Conservation (phyloP, 2,113 vertebrate genomes). For the Cyprichromis sp. region DNA sequence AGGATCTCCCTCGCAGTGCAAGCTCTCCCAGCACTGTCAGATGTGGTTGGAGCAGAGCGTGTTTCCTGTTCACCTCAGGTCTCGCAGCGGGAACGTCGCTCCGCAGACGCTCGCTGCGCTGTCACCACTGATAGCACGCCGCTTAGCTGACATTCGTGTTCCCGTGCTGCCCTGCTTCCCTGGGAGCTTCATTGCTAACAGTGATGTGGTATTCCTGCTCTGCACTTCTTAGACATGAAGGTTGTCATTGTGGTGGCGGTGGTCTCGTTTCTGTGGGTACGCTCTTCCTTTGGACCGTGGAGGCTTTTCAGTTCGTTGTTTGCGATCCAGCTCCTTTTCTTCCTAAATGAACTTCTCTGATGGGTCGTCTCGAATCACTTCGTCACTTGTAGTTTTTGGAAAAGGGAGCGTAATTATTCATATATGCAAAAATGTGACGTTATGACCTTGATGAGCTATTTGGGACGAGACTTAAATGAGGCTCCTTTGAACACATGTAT, state of each 20-base stretch:
- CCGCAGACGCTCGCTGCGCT: neutral
- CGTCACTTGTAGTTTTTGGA: neutral
- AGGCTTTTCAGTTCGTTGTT: accelerated
- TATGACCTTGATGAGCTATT: neutral
- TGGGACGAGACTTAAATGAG: neutral
- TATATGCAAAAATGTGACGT: neutral
- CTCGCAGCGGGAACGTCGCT: neutral
- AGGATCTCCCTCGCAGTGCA: neutral
- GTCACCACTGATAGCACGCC: neutral
- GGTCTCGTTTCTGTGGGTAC: neutral
- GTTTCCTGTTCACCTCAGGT: neutral
- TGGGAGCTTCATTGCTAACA: neutral
- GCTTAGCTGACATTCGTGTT: neutral
- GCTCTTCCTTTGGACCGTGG: neutral
- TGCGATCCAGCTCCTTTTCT: neutral
- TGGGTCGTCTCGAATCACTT: neutral
- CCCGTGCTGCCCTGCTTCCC: neutral
- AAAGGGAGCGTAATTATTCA: neutral
- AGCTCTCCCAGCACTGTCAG: neutral
- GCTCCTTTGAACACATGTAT: accelerated
- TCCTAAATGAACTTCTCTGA: accelerated
- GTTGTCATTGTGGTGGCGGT: no score
- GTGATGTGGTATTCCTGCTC: neutral
- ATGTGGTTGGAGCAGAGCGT: neutral
- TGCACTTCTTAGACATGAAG: neutral